These are phyloP conservation scores for Drosophila sp. DNA, from an alignment of 1,140 invertebrate species.

Conservation along the genomic window DNA sequence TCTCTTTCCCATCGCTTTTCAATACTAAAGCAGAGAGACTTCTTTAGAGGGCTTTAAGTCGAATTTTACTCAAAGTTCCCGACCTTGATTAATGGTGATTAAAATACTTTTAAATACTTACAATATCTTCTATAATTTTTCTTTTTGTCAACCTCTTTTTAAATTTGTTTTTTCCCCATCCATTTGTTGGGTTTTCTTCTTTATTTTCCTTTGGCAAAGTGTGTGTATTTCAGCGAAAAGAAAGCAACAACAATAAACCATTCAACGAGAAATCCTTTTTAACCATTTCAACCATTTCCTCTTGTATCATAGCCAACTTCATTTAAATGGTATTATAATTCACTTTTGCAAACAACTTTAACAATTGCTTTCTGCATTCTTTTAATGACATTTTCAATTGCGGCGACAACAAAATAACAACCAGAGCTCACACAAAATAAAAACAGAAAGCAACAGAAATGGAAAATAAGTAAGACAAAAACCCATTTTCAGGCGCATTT, in stretches of 20 bases:
- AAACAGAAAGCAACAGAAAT: neutral
- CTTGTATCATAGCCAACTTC: conserved; percentile 4
- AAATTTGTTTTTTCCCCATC: neutral
- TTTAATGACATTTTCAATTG: conserved; percentile 70
- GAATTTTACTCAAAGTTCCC: too few relatives aligned
- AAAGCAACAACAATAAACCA: neutral
- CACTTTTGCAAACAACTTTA: conserved; percentile 14
- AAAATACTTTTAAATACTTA: too few relatives aligned
- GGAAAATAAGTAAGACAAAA: conserved; percentile 27
- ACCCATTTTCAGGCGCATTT: conserved; percentile 33
- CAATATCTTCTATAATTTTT: too few relatives aligned
- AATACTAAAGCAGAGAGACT: too few relatives aligned
- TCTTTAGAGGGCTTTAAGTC: too few relatives aligned
- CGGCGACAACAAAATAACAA: conserved; percentile 34
- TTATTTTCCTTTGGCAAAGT: neutral
- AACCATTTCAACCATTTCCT: neutral
- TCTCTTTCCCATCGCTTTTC: neutral
- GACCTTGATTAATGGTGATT: too few relatives aligned
- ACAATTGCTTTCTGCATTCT: conserved; percentile 46
- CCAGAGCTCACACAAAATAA: neutral
- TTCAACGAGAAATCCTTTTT: neutral
- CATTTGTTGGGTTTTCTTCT: neutral
- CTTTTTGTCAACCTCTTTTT: too few relatives aligned
- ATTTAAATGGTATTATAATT: conserved; percentile 17
- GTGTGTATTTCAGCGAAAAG: neutral